Conservation (phyloP, 2,797 vertebrate genomes). For the Ambastaia sidthimunki region DNA sequence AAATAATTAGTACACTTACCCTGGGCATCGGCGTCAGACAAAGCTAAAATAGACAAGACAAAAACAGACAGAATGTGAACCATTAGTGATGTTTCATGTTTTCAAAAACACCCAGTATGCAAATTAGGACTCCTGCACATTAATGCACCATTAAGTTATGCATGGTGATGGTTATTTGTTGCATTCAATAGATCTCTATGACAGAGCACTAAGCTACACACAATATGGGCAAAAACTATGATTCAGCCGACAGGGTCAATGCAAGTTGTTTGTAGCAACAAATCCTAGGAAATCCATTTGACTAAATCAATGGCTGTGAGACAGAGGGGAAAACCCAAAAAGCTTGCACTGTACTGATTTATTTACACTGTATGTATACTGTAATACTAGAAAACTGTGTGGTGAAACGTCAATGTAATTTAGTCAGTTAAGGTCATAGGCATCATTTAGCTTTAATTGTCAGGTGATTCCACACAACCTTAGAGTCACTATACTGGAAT, state of each 20-base stretch:
- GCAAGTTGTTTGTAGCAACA: background rate
- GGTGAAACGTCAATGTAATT: too few species aligned
- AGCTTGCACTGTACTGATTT: background rate
- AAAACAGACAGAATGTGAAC: constrained; percentile 6
- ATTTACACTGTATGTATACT: background rate
- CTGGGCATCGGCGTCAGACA: constrained; percentile 58
- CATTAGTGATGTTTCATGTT: background rate
- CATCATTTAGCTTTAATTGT: too few species aligned
- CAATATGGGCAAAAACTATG: background rate
- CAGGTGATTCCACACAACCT: too few species aligned
- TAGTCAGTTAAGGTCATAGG: background rate
- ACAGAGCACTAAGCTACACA: background rate
- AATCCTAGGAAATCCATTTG: constrained; percentile 5
- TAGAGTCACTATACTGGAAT: too few species aligned
- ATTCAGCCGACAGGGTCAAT: background rate
- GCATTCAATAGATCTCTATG: background rate
- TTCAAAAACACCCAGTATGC: background rate
- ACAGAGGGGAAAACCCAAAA: background rate
- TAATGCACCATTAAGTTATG: background rate
- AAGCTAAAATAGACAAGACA: constrained; percentile 57
- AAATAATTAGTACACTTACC: constrained; percentile 65
- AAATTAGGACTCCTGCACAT: background rate
- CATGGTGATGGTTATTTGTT: background rate
- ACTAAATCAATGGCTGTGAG: constrained; percentile 9
- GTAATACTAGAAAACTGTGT: background rate